Percentiles rank a stretch among this genome's conserved stretches.
Evolutionary conservation across 2,113 vertebrate genomes (phyloP).

Genomic region (Irena cyanogastra): DNA sequence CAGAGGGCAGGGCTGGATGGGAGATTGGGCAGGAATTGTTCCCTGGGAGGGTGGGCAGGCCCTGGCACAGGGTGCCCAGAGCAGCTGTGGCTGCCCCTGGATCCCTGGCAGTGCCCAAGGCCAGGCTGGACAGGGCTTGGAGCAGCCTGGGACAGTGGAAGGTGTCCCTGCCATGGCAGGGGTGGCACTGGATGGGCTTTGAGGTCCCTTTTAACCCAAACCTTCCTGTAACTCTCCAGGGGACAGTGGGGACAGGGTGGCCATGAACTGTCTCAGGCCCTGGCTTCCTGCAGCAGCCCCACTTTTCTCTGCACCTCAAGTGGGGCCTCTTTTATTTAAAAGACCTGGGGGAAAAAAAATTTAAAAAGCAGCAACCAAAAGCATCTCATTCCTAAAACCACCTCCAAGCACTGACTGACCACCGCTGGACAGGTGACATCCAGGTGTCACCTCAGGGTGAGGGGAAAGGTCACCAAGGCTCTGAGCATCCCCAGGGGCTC

Average conservation of each 20-base stretch:
- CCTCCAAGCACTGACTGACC: not conserved
- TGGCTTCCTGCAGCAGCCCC: fast-evolving
- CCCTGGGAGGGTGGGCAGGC: not conserved
- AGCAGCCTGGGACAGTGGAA: not conserved
- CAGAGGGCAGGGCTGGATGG: not conserved
- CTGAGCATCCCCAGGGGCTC: not conserved
- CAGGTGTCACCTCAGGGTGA: fast-evolving
- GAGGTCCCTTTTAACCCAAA: not conserved
- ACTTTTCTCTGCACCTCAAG: not conserved
- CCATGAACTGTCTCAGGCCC: not conserved
- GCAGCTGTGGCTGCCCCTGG: not conserved
- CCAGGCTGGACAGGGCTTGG: not conserved
- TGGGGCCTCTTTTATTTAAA: not conserved
- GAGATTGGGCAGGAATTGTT: not conserved
- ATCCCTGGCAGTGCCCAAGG: not conserved
- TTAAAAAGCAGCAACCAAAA: not conserved
- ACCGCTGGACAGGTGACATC: not conserved
- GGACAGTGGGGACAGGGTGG: not conserved
- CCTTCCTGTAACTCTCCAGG: not conserved
- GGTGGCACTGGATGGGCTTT: fast-evolving
- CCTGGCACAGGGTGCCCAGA: not conserved
- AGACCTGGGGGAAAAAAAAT: not conserved
- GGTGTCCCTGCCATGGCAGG: not conserved
- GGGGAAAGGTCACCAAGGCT: not conserved
- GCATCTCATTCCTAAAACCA: not conserved